A percentile compares a stretch with the other conserved stretches of the same genome.
These are phyloP conservation scores for Serrognathus titanus DNA, from an alignment of 2,888 invertebrate species.

Conservation along the genomic window DNA sequence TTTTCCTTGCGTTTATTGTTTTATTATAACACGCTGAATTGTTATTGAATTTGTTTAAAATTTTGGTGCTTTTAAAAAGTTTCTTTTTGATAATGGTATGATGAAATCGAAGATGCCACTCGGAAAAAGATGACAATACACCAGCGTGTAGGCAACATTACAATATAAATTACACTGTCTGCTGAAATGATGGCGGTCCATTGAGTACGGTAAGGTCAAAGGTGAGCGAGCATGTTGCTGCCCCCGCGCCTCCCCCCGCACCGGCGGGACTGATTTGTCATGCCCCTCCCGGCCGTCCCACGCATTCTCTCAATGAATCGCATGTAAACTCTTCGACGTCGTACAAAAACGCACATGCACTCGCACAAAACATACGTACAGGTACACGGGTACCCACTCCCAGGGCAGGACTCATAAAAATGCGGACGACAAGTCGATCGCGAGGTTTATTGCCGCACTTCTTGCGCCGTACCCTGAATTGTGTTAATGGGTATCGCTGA, in stretches of 20 bases:
- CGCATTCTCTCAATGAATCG: conserved; percentile 36
- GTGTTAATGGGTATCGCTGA: too few relatives aligned
- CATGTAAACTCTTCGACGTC: conserved; percentile 17
- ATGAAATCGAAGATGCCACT: conserved; percentile 14
- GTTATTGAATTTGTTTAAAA: too few relatives aligned
- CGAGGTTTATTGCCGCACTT: too few relatives aligned
- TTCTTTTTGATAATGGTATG: too few relatives aligned
- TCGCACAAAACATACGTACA: not conserved
- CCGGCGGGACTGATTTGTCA: conserved; percentile 44
- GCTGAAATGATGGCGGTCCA: conserved; percentile 47
- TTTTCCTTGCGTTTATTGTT: too few relatives aligned
- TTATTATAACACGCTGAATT: too few relatives aligned
- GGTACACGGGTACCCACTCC: too few relatives aligned
- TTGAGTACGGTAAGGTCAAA: conserved; percentile 45
- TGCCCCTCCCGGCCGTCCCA: conserved; percentile 44
- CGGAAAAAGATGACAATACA: conserved; percentile 21
- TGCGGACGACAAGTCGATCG: too few relatives aligned
- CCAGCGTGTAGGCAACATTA: conserved; percentile 29
- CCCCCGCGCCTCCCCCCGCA: conserved; percentile 30
- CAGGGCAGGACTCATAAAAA: too few relatives aligned
- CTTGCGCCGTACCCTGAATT: too few relatives aligned
- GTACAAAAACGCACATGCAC: conserved; percentile 6
- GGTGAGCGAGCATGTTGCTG: conserved; percentile 45
- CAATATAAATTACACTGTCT: conserved; percentile 45
- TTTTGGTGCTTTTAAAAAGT: too few relatives aligned